Evolutionary conservation across 2,888 invertebrate species (phyloP), one percentile per base, ranked within the genome.

Genomic region (Alsophila aescularia): DNA sequence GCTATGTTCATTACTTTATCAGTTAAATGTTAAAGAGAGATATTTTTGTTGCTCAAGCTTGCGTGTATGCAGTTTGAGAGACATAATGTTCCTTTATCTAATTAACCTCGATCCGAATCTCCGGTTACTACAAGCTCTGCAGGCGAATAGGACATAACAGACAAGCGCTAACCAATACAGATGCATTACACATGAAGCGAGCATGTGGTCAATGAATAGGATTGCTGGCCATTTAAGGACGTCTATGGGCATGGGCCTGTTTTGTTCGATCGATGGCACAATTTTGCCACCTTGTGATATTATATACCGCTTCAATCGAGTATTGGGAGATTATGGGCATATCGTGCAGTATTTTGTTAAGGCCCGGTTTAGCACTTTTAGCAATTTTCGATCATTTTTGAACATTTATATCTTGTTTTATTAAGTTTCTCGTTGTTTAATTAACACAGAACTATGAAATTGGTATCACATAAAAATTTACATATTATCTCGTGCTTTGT

Each of bases 121-220:
- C 29, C 24, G 29, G 40, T 55, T 55, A 44, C 54, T 44, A 44
- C 24, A 49, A 47, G 52, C 54, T 13, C 10, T 13, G 44, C 32
- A 40, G 21, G 29, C 41, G 32, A 37, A 53, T 41, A 48, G 29
- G 52, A 10, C 42, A 47, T 43, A 41, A n/a, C 29, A 36, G 37
- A n/a, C 48, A 34, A 29, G 34, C 37, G 13, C 24, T 29, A 51
- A 50, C 35, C 41, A 37, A 37, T 48, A 50, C 34, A 50, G 44
- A 64, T 65, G 58, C 51, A 64, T 52, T 57, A 62, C 63, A 62
- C 54, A 61, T 62, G 59, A 58, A 43, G 53, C 60, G 50, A 69
- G 64, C 73, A 75, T 73, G 68, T 75, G 78, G 75, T 62, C 64
- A 48, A 52, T 73, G 63, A 74, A 74, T 71, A 69, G 67, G 53